Evolutionary conservation across 2,888 invertebrate genomes (phyloP), one percentile per base, ranked within the genome.

Genomic region (Eubasilissa splendida): DNA sequence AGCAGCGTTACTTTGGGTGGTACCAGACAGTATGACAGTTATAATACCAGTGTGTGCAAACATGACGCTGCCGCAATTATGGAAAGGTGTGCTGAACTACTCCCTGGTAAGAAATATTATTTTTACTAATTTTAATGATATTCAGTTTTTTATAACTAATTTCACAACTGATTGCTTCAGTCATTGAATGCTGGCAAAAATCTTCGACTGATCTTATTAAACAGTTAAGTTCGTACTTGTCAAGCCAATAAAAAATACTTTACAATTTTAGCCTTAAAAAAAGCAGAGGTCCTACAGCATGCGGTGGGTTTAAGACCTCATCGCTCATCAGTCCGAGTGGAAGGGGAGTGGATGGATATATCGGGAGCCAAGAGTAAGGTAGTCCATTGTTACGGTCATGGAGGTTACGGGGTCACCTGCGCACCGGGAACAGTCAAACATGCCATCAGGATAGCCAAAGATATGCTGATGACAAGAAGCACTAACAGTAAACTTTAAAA

Each of bases 381-480:
- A 54, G 94, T 98, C 7, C 98, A 99, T 87, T 97, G 98, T 88
- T 98, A 98, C 86, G 98, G 98, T 0, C 98, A 98, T 87, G 97
- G 98, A 0, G 97, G 97, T 0, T 97, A 97, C 87, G 98, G 98
- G 0, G 95, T 98, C 0, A 95, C 95, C 81, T 93, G 96, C 58
- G 95, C 96, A 5, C 98, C 98, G 52, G 98, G 98, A 9, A 97
- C 97, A 0, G 93, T 95, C 0, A 90, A 93, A 80, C 91, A 96
- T 85, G 96, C 97, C 0, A 93, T 96, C 0, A 86, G 92, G 76
- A 88, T 96, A 22, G 94, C 94, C 0, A 88, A 91, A 74, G 92
- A 95, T 84, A 86, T 93, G 53, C 84, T 92, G 14, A 88, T 92
- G 54, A 87, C 86, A 58, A 88, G 86, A 82, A 50, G 85, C 10